Evolutionary conservation across 2,888 invertebrate genomes (phyloP).

Genomic region (Watsonalla cultraria): DNA sequence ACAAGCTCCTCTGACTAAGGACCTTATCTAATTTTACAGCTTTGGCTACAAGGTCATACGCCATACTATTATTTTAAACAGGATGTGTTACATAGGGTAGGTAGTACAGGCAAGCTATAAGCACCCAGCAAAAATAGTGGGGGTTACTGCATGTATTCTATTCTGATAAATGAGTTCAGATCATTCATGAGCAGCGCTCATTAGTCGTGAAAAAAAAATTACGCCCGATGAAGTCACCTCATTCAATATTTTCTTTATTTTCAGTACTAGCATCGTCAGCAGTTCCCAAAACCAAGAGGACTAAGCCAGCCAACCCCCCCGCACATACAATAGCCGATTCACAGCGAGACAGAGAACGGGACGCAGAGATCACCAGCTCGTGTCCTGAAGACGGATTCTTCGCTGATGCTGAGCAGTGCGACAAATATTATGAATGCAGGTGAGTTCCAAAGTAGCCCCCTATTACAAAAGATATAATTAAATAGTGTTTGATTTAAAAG

Average conservation of each 20-base stretch:
- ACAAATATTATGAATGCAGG: slow-evolving; percentile 91
- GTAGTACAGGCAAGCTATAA: too few species aligned
- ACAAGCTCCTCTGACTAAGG: too few species aligned
- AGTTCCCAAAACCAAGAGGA: slow-evolving; percentile 44
- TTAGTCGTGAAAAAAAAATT: too few species aligned
- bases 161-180: too few species aligned
- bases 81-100: too few species aligned
- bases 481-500: background rate
- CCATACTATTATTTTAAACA: too few species aligned
- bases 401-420: slow-evolving; percentile 91
- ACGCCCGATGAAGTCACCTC: too few species aligned
- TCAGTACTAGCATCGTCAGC: slow-evolving; percentile 61
- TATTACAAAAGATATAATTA: background rate
- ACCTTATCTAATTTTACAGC: too few species aligned
- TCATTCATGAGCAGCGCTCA: too few species aligned
- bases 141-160: too few species aligned
- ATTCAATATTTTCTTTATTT: slow-evolving; percentile 18
- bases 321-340: slow-evolving; percentile 37
- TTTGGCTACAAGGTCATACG: too few species aligned
- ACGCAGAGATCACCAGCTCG: slow-evolving; percentile 79
- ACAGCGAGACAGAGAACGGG: slow-evolving; percentile 64
- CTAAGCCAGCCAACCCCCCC: slow-evolving; percentile 52
- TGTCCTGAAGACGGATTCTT: slow-evolving; percentile 93
- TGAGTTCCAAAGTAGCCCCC: slow-evolving; percentile 38
- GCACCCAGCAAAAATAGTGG: too few species aligned